Evolutionary conservation across 1,140 invertebrate species (phyloP).

Genomic region (Chrysoperla carnea): DNA sequence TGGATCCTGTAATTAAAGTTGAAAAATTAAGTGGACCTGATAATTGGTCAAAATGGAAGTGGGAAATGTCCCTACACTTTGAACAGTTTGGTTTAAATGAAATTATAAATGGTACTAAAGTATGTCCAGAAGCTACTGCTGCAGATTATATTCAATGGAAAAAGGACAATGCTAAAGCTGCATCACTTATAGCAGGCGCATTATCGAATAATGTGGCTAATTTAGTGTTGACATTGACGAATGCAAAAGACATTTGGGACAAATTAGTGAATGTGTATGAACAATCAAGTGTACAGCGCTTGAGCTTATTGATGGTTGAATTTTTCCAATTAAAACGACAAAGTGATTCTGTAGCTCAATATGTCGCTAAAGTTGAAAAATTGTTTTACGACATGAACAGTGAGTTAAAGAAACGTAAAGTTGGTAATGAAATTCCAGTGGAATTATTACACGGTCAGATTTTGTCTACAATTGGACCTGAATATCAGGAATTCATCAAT

Average conservation of each 20-base stretch:
- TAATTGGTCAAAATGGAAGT: slow-evolving; percentile 3
- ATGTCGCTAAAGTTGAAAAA: no score
- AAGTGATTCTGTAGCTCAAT: no score
- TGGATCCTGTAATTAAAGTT: slow-evolving; percentile 3
- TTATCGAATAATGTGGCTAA: neutral
- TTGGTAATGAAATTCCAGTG: no score
- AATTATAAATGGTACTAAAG: slow-evolving; percentile 2
- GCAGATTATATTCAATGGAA: slow-evolving; percentile 2
- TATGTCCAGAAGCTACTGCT: neutral
- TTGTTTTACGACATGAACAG: no score
- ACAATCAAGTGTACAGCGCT: slow-evolving; percentile 6
- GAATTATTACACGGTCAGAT: no score
- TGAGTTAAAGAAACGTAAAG: no score
- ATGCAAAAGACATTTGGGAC: slow-evolving; percentile 6
- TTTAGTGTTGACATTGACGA: slow-evolving; percentile 5
- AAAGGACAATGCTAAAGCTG: slow-evolving; percentile 5
- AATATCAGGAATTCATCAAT: no score
- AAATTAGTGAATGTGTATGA: slow-evolving; percentile 7
- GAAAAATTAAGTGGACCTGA: slow-evolving; percentile 5
- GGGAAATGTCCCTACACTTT: slow-evolving; percentile 4
- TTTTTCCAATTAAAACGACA: no score
- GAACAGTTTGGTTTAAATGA: neutral
- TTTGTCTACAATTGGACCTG: no score
- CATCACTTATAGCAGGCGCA: neutral
- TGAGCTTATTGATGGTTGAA: no score